These are phyloP conservation scores for Drosophila multiciliata DNA, from an alignment of 2,888 invertebrate species.

Conservation along the genomic window DNA sequence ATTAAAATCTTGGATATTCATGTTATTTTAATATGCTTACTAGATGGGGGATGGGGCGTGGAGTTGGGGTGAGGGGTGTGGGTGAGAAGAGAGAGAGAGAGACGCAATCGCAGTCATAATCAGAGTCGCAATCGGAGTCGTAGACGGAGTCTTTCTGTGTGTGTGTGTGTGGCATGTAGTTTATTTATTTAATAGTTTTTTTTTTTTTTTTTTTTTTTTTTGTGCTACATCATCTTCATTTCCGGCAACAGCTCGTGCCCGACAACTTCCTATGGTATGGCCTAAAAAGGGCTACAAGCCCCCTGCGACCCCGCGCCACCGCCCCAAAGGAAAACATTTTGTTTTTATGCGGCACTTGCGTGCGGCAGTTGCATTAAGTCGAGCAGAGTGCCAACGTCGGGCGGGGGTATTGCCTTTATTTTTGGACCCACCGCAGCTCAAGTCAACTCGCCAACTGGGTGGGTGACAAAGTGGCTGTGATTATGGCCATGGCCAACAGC, in stretches of 20 bases:
- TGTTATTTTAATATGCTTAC: not conserved
- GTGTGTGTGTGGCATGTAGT: constrained; percentile 55
- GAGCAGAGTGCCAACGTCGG: constrained; percentile 12
- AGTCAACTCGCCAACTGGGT: constrained; percentile 62
- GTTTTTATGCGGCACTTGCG: constrained; percentile 75
- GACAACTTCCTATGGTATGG: constrained; percentile 60
- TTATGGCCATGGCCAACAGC: constrained; percentile 60
- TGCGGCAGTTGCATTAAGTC: constrained; percentile 76
- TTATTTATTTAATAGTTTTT: constrained; percentile 74
- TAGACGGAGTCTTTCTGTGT: constrained; percentile 2
- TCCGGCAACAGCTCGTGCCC: constrained; percentile 72
- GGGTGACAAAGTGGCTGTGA: constrained; percentile 79
- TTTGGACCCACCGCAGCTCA: constrained; percentile 45
- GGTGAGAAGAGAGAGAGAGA: not conserved
- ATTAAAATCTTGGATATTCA: not conserved
- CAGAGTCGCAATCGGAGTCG: not conserved
- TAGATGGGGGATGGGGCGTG: not conserved
- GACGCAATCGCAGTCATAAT: not conserved
- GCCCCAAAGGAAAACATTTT: constrained; percentile 64
- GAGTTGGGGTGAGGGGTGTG: not conserved
- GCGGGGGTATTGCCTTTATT: constrained; percentile 26
- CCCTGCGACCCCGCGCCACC: too few species aligned
- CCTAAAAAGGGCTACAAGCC: constrained; percentile 6
- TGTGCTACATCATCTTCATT: constrained; percentile 81
- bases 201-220: constrained; percentile 27